Base-by-base conservation (phyloP, 2,888 invertebrate species). In the Lissocephala sabroskyi region DNA sequence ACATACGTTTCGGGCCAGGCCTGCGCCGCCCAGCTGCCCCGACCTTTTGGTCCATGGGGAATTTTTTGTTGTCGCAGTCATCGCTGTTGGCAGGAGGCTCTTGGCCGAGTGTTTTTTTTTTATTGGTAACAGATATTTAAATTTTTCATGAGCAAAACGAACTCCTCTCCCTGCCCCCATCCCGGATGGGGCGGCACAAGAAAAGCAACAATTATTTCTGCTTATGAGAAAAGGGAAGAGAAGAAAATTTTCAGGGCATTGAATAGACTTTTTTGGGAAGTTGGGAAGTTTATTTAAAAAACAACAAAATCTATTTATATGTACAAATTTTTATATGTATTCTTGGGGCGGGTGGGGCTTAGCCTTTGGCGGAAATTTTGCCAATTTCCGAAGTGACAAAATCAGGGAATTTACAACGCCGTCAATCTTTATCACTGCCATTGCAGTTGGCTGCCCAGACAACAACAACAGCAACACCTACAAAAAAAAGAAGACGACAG, bases 371-470 rank as follows among this genome's bases (percentile, higher is more conserved):
- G 52, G 58, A 75, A 58, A 71, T 75, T 75, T 76, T 79, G 71
- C 79, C 80, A 80, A 80, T 81, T 80, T 80, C 73, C 71, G 63
- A 74, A 65, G 78, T 80, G 80, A 79, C 80, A 81, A 78, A 81
- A 80, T 79, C 79, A 80, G 79, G 71, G 67, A 79, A 81, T 80
- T 80, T 79, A 78, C 70, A 76, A 62, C 76, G 65, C 80, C 75
- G 77, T 79, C 79, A 79, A 80, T 80, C 68, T 71, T 59, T 73
- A 79, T 79, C 77, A 66, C 56, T 56, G 60, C 61, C 62, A 59
- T 56, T 74, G 64, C 68, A 66, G 56, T 71, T 65, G 64, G 62
- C 57, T 74, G 59, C 55, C 56, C 62, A 57, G 61, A 58, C 47
- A 59, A 47, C 59, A 56, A 59, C 59, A 52, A 59, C 32, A 32